These are phyloP conservation scores for Charanyca ferruginea DNA, from an alignment of 2,888 invertebrate genomes.

Conservation along the genomic window DNA sequence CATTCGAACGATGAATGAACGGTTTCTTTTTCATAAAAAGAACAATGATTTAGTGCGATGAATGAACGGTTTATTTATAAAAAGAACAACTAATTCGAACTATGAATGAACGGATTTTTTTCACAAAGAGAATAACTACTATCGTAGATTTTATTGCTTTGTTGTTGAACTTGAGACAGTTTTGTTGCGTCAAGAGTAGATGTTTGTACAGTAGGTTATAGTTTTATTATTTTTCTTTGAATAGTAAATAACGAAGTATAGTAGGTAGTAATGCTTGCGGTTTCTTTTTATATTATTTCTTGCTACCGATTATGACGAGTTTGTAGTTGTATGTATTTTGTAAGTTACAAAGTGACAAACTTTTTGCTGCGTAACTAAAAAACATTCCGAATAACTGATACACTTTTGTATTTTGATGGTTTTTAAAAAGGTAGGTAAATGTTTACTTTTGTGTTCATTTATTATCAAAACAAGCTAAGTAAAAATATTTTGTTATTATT, in stretches of 20 bases:
- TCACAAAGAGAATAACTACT: slow-evolving; percentile 3
- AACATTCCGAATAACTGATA: neutral
- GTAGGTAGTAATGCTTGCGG: slow-evolving; percentile 12
- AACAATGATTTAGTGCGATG: too few relatives aligned
- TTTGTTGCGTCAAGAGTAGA: slow-evolving; percentile 18
- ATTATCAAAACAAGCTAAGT: too few relatives aligned
- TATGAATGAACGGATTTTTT: slow-evolving; percentile 36
- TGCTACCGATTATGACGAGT: slow-evolving; percentile 7
- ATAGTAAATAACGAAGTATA: slow-evolving; percentile 5
- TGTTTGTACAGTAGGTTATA: neutral
- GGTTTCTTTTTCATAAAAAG: neutral
- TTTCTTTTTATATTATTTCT: neutral
- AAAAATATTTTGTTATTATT: too few relatives aligned
- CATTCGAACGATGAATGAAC: slow-evolving; percentile 38
- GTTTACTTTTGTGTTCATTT: too few relatives aligned
- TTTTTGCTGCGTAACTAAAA: neutral
- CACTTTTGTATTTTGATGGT: neutral
- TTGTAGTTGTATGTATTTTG: neutral
- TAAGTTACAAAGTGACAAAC: neutral
- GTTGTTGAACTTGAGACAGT: slow-evolving; percentile 55
- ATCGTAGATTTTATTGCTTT: slow-evolving; percentile 36
- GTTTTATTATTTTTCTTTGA: slow-evolving; percentile 24
- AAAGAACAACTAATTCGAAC: slow-evolving; percentile 13
- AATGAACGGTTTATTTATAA: neutral
- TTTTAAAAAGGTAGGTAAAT: neutral